Evolutionary conservation across 2,888 invertebrate genomes (phyloP).

Genomic region (Formica aserva): DNA sequence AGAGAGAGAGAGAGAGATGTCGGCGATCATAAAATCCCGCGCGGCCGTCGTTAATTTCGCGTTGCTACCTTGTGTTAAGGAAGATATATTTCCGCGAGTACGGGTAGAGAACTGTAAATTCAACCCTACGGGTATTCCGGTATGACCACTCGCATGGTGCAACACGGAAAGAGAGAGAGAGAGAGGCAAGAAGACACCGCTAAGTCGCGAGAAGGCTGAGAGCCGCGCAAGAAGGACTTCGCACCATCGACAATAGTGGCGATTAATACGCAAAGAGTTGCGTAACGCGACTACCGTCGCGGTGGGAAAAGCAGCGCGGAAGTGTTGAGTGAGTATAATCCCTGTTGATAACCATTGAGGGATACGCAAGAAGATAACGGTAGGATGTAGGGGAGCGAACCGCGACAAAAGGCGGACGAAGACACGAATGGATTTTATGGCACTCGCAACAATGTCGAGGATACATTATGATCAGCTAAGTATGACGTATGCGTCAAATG

Average conservation of each 20-base stretch:
- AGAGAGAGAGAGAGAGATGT: constrained; percentile 13
- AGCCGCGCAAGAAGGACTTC: constrained; percentile 28
- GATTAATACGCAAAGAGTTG: constrained; percentile 50
- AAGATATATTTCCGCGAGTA: constrained; percentile 33
- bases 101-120: constrained; percentile 45
- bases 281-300: constrained; percentile 20
- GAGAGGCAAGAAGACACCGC: constrained; percentile 31
- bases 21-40: constrained; percentile 50
- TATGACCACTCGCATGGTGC: constrained; percentile 37
- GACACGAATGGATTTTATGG: constrained; percentile 28
- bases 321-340: constrained; percentile 35
- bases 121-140: constrained; percentile 30
- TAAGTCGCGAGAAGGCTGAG: constrained; percentile 29
- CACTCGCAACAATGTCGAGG: constrained; percentile 22
- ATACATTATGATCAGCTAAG: neutral
- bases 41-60: constrained; percentile 42
- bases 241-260: constrained; percentile 35
- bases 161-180: neutral
- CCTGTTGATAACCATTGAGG: constrained; percentile 42
- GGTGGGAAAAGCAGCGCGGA: constrained; percentile 32
- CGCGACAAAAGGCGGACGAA: constrained; percentile 26
- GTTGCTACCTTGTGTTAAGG: constrained; percentile 40
- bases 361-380: constrained; percentile 5
- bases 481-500: constrained; percentile 28
- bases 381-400: constrained; percentile 6